Evolutionary conservation across 2,888 invertebrate genomes (phyloP).

Genomic region (Netelia melanura): DNA sequence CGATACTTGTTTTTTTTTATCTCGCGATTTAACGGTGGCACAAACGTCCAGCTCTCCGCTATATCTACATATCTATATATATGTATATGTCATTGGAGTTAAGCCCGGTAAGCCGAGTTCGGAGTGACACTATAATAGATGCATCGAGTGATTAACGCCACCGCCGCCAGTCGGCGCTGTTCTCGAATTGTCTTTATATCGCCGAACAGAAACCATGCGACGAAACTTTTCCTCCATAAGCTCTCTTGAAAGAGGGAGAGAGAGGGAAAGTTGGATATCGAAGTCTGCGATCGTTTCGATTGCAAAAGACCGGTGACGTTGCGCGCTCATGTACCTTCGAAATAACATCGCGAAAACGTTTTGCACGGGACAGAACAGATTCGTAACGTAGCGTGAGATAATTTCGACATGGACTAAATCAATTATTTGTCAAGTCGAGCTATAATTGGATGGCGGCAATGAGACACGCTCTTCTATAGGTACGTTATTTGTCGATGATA

Average conservation of each 20-base stretch:
- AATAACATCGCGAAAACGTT: constrained; percentile 21
- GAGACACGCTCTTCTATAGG: constrained; percentile 1
- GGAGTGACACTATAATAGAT: constrained; percentile 65
- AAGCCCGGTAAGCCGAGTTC: constrained; percentile 35
- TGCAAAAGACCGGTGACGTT: constrained; percentile 43
- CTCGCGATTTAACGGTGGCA: constrained; percentile 4
- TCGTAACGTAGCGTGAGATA: constrained; percentile 3
- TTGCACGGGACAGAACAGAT: background rate
- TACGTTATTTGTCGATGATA: too few species aligned
- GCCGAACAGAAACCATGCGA: constrained; percentile 7
- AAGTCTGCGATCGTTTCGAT: constrained; percentile 52
- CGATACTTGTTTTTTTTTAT: background rate
- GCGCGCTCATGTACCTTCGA: constrained; percentile 22
- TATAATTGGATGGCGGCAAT: constrained; percentile 47
- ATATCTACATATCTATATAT: constrained; percentile 8
- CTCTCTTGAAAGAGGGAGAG: background rate
- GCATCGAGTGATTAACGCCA: constrained; percentile 63
- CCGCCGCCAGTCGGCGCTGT: constrained; percentile 19
- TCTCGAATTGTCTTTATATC: constrained; percentile 56
- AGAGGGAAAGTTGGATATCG: constrained; percentile 17
- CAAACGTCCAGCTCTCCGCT: constrained; percentile 31
- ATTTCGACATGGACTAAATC: constrained; percentile 54
- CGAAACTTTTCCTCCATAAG: constrained; percentile 21
- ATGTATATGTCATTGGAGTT: constrained; percentile 39
- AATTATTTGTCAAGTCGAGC: constrained; percentile 63